These are phyloP conservation scores for Pelusios castaneus DNA, from an alignment of 2,113 vertebrate species.

Conservation along the genomic window DNA sequence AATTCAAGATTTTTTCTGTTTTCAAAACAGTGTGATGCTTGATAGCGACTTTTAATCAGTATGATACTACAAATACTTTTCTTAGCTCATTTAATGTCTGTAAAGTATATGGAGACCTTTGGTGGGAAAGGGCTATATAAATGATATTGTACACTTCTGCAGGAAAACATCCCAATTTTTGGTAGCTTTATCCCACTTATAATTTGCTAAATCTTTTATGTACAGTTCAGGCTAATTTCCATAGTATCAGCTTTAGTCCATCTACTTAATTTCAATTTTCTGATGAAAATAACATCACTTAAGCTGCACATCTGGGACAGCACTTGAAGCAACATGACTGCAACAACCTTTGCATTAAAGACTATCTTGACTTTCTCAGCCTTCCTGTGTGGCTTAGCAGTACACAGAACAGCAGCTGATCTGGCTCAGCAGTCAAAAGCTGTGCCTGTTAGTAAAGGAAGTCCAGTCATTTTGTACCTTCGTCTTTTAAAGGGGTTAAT, in stretches of 20 bases:
- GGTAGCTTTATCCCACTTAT: neutral
- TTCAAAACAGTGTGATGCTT: neutral
- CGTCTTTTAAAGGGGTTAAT: neutral
- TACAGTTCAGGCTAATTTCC: neutral
- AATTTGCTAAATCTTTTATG: neutral
- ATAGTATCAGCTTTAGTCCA: neutral
- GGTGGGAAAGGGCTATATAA: neutral
- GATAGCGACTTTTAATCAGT: neutral
- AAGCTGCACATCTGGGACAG: neutral
- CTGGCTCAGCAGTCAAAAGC: neutral
- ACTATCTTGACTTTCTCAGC: neutral
- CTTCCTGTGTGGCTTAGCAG: neutral
- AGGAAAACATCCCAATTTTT: neutral
- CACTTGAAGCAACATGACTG: neutral
- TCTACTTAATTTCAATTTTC: rapidly evolving
- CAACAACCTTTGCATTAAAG: neutral
- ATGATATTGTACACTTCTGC: neutral
- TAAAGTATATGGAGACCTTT: neutral
- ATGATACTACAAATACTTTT: neutral
- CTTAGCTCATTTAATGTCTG: neutral
- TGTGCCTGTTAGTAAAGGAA: neutral
- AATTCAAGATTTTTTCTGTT: too few species aligned
- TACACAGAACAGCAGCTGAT: neutral
- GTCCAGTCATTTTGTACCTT: neutral
- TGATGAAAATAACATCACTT: neutral